Base-by-base conservation (phyloP, 2,888 invertebrate genomes). In the Drosophila meridionalis region DNA sequence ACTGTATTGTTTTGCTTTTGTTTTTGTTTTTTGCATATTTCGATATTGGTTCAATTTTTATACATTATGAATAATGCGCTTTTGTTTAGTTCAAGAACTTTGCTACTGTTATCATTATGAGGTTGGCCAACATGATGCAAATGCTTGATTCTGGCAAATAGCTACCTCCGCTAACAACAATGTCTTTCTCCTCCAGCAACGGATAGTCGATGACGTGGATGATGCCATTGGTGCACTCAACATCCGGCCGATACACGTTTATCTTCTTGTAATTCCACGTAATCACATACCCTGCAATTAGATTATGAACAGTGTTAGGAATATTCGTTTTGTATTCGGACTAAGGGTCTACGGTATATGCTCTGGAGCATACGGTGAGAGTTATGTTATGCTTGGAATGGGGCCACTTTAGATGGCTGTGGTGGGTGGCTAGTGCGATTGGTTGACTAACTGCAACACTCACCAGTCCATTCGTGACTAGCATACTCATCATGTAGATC, bases 141-240 rank as follows among this genome's bases (percentile, higher is more conserved):
- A 92, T 83, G 85, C 91, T 92, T 89, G 91, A 87, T 88, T 91
- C 89, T 87, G 90, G 89, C 88, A 90, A 88, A 90, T 92, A 92
- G 86, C 91, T 93, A 92, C 93, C 92, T 87, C 90, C 90, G 83
- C 87, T 86, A 67, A 96, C 96, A 78, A 95, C 95, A 75, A 98
- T 95, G 93, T 98, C 98, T 88, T 96, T 96, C 89, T 97, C 97
- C 90, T 95, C 95, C 71, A 98, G 94, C 91, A 99, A 96, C 6
- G 98, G 98, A 81, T 95, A 95, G 92, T 98, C 98, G 91, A 99
- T 98, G 76, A 98, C 97, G 93, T 99, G 98, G 84, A 99, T 98
- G 84, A 98, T 96, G 60, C 99, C 99, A 92, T 99, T 99, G 93
- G 97, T 98, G 93, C 98, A 98, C 90, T 97, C 97, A 5, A 99